These are phyloP conservation scores for Pseudomugil tenellus DNA, from an alignment of 2,797 vertebrate species.

Conservation along the genomic window DNA sequence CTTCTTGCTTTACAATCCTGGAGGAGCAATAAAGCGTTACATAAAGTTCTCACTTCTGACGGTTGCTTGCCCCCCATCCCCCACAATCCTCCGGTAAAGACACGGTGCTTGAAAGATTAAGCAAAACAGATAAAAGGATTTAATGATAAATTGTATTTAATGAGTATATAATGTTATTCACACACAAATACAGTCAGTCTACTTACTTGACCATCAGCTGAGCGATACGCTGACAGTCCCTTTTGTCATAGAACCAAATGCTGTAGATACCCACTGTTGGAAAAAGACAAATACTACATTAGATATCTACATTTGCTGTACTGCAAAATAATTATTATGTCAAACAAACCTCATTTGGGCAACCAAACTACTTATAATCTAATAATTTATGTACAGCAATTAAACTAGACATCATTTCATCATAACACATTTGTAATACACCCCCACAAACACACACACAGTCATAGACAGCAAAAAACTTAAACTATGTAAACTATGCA, in stretches of 20 bases:
- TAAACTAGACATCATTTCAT: neutral
- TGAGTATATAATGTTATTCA: too few species aligned
- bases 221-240: conserved; percentile 96
- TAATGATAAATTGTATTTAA: too few species aligned
- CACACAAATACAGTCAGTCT: neutral
- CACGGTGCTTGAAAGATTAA: neutral
- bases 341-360: neutral
- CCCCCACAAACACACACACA: too few species aligned
- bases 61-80: neutral
- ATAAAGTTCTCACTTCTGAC: neutral
- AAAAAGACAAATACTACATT: conserved; percentile 37
- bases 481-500: neutral
- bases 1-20: conserved; percentile 94
- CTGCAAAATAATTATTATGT: neutral
- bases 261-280: conserved; percentile 95
- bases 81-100: too few species aligned
- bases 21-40: conserved; percentile 3
- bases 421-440: too few species aligned
- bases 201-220: conserved; percentile 98
- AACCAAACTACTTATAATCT: neutral
- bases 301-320: fast-evolving
- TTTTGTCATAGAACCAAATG: conserved; percentile 99
- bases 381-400: neutral
- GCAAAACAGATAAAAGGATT: neutral
- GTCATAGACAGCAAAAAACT: neutral